Conservation (phyloP, 2,888 invertebrate species). For the Mallateleia sp. region DNA sequence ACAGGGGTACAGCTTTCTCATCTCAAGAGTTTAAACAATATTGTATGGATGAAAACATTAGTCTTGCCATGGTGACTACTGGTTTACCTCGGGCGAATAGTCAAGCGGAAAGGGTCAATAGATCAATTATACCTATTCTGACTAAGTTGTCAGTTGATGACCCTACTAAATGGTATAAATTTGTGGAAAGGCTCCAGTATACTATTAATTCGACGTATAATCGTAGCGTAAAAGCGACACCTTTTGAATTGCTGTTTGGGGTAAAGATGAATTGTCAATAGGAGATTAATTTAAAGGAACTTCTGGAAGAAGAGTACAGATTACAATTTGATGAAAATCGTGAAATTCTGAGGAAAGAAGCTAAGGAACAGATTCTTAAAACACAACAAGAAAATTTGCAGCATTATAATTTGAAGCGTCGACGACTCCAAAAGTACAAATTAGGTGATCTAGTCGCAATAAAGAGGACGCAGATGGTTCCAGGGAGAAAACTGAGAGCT, state of each 20-base stretch:
- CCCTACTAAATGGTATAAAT: slow-evolving; percentile 45
- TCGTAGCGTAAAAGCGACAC: slow-evolving; percentile 17
- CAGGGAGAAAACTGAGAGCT: not conserved
- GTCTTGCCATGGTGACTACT: slow-evolving; percentile 42
- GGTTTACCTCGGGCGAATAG: slow-evolving; percentile 24
- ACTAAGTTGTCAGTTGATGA: slow-evolving; percentile 53
- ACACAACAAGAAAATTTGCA: not conserved
- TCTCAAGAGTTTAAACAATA: slow-evolving; percentile 55
- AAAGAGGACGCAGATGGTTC: not conserved
- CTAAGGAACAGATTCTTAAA: not conserved
- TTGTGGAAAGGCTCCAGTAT: slow-evolving; percentile 40
- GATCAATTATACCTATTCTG: slow-evolving; percentile 18
- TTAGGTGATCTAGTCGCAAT: not conserved
- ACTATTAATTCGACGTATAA: slow-evolving; percentile 60
- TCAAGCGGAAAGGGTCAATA: not conserved
- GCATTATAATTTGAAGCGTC: not conserved
- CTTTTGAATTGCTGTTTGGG: not conserved
- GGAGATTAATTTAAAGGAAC: not conserved
- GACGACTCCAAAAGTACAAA: not conserved
- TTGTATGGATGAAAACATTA: slow-evolving; percentile 42
- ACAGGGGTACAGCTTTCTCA: slow-evolving; percentile 58
- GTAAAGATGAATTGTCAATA: not conserved
- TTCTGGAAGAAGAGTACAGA: not conserved
- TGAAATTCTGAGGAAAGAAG: not conserved
- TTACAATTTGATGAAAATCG: not conserved